These are phyloP conservation scores for Daboia siamensis DNA, from an alignment of 2,113 vertebrate genomes.

Conservation along the genomic window DNA sequence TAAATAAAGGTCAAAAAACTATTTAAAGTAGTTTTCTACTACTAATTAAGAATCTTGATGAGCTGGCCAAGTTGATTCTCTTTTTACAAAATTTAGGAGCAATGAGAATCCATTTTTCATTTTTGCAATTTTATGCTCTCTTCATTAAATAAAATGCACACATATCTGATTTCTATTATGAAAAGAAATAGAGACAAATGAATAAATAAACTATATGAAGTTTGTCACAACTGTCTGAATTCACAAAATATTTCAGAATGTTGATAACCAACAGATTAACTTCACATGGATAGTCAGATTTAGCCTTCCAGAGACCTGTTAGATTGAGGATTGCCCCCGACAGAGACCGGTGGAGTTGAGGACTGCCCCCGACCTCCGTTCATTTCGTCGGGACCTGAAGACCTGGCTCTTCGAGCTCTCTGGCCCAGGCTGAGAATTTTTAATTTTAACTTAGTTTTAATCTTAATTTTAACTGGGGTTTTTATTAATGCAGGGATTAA, in stretches of 20 bases:
- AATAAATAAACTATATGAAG: neutral
- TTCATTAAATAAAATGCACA: neutral
- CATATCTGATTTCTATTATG: neutral
- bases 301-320: neutral
- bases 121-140: neutral
- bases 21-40: neutral
- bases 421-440: no score
- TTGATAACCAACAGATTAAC: neutral
- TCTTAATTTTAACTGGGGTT: no score
- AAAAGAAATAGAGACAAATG: neutral
- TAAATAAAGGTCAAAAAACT: neutral
- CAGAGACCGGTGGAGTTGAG: no score
- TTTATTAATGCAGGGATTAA: no score
- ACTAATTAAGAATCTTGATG: neutral
- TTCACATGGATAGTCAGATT: neutral
- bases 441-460: no score
- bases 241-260: neutral
- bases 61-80: neutral
- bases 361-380: no score
- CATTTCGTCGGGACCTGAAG: no score
- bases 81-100: neutral
- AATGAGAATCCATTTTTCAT: neutral
- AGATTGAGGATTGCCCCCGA: no score
- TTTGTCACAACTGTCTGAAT: neutral
- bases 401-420: no score